Evolutionary conservation across 1,140 invertebrate genomes (phyloP).

Genomic region (Euwallacea similis): DNA sequence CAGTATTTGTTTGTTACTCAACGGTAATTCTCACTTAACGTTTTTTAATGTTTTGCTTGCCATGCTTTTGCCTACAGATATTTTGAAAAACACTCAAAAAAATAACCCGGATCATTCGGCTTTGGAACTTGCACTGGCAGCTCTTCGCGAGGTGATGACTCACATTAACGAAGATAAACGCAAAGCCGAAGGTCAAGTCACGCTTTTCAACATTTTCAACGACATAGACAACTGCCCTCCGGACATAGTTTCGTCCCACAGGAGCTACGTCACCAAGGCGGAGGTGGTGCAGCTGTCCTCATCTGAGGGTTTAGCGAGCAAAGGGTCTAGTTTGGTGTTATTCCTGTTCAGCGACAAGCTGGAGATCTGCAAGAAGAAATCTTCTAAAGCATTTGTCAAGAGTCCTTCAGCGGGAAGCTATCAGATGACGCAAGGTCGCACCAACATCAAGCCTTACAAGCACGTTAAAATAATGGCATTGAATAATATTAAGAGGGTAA

Average conservation of each 20-base stretch:
- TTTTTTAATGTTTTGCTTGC: background rate
- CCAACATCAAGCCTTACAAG: constrained; percentile 77
- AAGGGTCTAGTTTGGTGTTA: constrained; percentile 84
- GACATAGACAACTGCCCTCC: constrained; percentile 97
- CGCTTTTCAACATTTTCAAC: constrained; percentile 96
- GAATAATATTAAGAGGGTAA: constrained; percentile 82
- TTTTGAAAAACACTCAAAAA: constrained; percentile 86
- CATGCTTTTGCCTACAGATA: constrained; percentile 63
- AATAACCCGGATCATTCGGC: constrained; percentile 82
- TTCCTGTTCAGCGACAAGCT: constrained; percentile 94
- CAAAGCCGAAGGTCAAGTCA: constrained; percentile 91
- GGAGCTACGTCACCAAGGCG: constrained; percentile 82
- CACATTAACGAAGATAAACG: constrained; percentile 97
- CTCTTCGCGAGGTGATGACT: constrained; percentile 91
- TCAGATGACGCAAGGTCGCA: constrained; percentile 39
- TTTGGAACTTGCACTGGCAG: constrained; percentile 81
- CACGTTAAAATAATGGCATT: constrained; percentile 87
- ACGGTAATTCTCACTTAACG: constrained; percentile 61
- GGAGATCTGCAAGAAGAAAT: constrained; percentile 88
- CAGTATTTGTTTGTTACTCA: constrained; percentile 90
- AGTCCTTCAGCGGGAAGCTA: constrained; percentile 57
- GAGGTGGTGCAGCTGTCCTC: constrained; percentile 83
- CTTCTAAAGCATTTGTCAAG: constrained; percentile 72
- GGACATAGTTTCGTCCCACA: constrained; percentile 87
- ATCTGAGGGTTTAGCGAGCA: constrained; percentile 75